Base-by-base conservation (phyloP, 2,113 vertebrate genomes). In the Hassar affinis region DNA sequence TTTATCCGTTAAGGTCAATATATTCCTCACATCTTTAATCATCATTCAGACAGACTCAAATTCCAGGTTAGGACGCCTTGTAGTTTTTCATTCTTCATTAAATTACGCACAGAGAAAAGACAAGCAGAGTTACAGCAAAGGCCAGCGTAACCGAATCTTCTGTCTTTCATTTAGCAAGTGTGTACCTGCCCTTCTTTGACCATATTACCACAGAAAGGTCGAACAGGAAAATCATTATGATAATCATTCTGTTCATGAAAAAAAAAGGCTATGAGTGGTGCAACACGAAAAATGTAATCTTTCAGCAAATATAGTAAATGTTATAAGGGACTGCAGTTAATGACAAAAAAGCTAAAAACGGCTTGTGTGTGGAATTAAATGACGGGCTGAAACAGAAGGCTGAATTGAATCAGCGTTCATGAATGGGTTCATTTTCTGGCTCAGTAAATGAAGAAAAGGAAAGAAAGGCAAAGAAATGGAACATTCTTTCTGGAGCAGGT, bases 81-180 rank as follows among this genome's bases (percentile, higher is more conserved):
- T 27, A 10, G 69, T 75, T 72, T 80, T 27, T 82, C 81, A 33
- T 64, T 64, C 52, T 33, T 77, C 15, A 22, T 54, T 66, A 64
- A 77, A 77, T 83, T 77, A 52, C 76, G 22, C 45, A 47, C 30
- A 15, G 33, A 74, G 72, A 75, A 77, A 83, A 38, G 56, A 82
- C 38, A 82, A 61, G 69, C 0, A 18, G 69, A 27, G 42, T 11
- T 52, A 20, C 71, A 77, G 42, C 11, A 66, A 66, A 42, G 74
- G 61, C n/a, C 59, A 78, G 61, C 33, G 42, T 45, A 56, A 76
- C 72, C 56, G 35, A 18, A 66, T 42, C 22, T 45, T 27, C 8
- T 14, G 33, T 54, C 61, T 66, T 83, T 66, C 15, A 78, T 68
- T 83, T 64, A 68, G 56, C 56, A 83, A 47, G 30, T n/a, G 15